Evolutionary conservation across 2,113 vertebrate species (phyloP).

Genomic region (Chiloscyllium plagiosum): DNA sequence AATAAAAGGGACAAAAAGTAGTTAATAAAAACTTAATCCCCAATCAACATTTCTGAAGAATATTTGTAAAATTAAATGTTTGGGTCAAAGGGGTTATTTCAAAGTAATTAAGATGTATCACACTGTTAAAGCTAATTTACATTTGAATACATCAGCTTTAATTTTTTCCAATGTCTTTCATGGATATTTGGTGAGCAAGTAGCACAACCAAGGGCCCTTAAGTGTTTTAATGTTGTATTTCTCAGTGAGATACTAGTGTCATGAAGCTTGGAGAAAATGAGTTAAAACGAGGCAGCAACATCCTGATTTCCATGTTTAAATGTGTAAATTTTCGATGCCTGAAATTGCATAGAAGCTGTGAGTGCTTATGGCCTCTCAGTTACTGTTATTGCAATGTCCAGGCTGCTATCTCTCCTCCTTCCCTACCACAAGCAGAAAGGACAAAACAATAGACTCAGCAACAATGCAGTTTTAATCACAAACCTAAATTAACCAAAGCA

Average conservation of each 20-base stretch:
- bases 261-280: not conserved
- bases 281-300: not conserved
- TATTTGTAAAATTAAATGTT: not conserved
- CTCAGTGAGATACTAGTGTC: not conserved
- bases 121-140: not conserved
- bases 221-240: not conserved
- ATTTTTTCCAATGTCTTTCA: not conserved
- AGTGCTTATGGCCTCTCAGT: not conserved
- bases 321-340: not conserved
- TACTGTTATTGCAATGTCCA: not conserved
- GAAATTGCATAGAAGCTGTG: not conserved
- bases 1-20: not conserved
- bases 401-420: not conserved
- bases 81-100: not conserved
- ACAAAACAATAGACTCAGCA: not conserved
- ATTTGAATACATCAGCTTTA: not conserved
- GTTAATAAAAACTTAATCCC: not conserved
- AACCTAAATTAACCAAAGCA: not conserved
- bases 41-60: not conserved
- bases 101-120: not conserved
- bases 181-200: not conserved
- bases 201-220: not conserved
- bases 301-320: not conserved
- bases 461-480: not conserved
- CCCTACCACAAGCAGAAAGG: not conserved